Evolutionary conservation across 2,113 vertebrate species (phyloP).

Genomic region (Peromyscus maniculatus): DNA sequence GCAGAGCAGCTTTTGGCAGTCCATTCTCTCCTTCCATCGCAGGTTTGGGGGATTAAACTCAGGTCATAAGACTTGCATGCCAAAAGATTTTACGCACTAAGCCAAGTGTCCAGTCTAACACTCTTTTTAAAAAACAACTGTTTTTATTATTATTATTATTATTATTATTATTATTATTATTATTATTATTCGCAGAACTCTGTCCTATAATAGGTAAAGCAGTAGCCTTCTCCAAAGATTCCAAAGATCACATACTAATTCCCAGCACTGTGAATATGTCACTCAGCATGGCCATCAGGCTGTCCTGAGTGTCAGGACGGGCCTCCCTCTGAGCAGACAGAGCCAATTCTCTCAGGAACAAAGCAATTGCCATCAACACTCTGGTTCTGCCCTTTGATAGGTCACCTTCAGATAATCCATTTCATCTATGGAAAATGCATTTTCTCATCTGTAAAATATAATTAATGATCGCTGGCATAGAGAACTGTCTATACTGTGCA

Average conservation of each 20-base stretch:
- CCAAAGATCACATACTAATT: not conserved
- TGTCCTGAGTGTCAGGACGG: not conserved
- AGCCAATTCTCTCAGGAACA: not conserved
- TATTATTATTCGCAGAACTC: not conserved
- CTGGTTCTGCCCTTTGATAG: not conserved
- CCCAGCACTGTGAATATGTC: not conserved
- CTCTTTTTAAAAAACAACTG: not conserved
- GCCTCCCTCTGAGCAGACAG: not conserved
- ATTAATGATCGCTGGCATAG: not conserved
- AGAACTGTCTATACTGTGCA: not conserved
- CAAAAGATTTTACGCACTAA: not conserved
- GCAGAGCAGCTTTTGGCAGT: not conserved
- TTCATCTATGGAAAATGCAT: not conserved
- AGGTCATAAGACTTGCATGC: not conserved
- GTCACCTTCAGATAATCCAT: not conserved
- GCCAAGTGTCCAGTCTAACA: not conserved
- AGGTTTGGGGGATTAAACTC: not conserved
- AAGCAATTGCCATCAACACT: not conserved
- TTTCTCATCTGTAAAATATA: slow-evolving; percentile 20
- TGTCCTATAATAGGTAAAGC: not conserved
- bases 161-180: not conserved
- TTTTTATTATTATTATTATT: not conserved
- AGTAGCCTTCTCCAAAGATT: not conserved
- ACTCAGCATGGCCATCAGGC: not conserved
- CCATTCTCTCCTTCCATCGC: not conserved